Percentiles rank a stretch among this genome's conserved stretches.
These are phyloP conservation scores for Plusia festucae DNA, from an alignment of 2,888 invertebrate species.

Conservation along the genomic window DNA sequence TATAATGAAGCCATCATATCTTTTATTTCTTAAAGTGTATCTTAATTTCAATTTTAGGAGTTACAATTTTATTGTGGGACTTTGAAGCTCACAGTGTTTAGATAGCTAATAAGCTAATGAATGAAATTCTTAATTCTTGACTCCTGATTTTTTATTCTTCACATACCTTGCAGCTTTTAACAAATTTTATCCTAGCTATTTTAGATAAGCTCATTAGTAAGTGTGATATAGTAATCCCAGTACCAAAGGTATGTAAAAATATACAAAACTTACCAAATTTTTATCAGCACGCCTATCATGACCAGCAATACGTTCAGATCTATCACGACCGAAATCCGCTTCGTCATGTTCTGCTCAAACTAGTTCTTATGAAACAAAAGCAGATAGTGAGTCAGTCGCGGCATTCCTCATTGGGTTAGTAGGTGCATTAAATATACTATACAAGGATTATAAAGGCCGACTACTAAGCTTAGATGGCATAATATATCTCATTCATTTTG, in stretches of 20 bases:
- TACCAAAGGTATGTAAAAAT: background rate
- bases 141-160: too few relatives aligned
- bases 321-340: conserved; percentile 39
- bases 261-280: background rate
- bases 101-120: too few relatives aligned
- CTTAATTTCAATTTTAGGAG: background rate
- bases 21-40: background rate
- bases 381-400: conserved; percentile 39
- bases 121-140: too few relatives aligned
- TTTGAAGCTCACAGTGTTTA: too few relatives aligned
- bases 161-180: too few relatives aligned
- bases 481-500: conserved; percentile 46
- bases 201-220: too few relatives aligned
- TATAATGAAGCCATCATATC: background rate
- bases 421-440: conserved; percentile 60
- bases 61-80: too few relatives aligned
- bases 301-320: conserved; percentile 8
- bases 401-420: conserved; percentile 56
- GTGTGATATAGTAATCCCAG: background rate
- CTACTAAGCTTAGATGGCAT: conserved; percentile 49
- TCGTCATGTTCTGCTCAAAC: conserved; percentile 32
- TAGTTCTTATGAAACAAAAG: conserved; percentile 55
- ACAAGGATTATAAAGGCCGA: conserved; percentile 65
- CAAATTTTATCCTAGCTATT: too few relatives aligned
- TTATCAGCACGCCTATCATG: background rate